A percentile compares a stretch with the other conserved stretches of the same genome.
Evolutionary conservation across 2,797 vertebrate genomes (phyloP).

Genomic region (Betta splendens): DNA sequence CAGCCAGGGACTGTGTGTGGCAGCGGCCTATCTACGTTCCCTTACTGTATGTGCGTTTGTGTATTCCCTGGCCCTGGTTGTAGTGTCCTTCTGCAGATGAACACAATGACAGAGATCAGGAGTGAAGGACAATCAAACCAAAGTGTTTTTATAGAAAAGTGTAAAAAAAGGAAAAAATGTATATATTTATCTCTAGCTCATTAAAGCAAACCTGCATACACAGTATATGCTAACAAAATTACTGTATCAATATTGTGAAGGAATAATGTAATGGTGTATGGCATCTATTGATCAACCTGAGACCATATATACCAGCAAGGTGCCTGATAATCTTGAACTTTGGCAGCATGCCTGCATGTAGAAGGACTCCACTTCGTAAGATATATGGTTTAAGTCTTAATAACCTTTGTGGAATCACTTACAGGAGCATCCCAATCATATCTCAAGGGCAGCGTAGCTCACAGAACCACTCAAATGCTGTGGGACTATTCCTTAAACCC

Average conservation of each 20-base stretch:
- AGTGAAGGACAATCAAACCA: slow-evolving; percentile 57
- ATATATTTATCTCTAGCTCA: slow-evolving; percentile 13
- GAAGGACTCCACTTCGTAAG: slow-evolving; percentile 18
- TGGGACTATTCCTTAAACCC: slow-evolving; percentile 28
- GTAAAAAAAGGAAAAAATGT: slow-evolving; percentile 30
- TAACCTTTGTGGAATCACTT: slow-evolving; percentile 16
- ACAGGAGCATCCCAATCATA: slow-evolving; percentile 18
- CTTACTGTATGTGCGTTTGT: slow-evolving; percentile 57
- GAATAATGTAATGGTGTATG: slow-evolving; percentile 3
- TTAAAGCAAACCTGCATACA: slow-evolving; percentile 11
- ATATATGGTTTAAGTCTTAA: slow-evolving; percentile 17
- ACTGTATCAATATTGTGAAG: neutral
- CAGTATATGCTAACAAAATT: neutral
- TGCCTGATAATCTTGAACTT: slow-evolving; percentile 32
- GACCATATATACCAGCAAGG: slow-evolving; percentile 30
- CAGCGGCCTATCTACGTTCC: slow-evolving; percentile 66
- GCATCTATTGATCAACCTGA: slow-evolving; percentile 39
- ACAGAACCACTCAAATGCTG: slow-evolving; percentile 11
- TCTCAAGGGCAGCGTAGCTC: slow-evolving; percentile 13
- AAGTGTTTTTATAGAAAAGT: slow-evolving; percentile 46
- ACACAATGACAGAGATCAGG: slow-evolving; percentile 64
- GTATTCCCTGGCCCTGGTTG: slow-evolving; percentile 38
- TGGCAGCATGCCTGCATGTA: slow-evolving; percentile 29
- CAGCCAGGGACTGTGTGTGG: slow-evolving; percentile 66
- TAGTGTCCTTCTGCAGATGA: slow-evolving; percentile 46